A percentile compares a stretch with the other conserved stretches of the same genome.
Conservation (phyloP, 2,113 vertebrate genomes). For the Pterocles orientalis region DNA sequence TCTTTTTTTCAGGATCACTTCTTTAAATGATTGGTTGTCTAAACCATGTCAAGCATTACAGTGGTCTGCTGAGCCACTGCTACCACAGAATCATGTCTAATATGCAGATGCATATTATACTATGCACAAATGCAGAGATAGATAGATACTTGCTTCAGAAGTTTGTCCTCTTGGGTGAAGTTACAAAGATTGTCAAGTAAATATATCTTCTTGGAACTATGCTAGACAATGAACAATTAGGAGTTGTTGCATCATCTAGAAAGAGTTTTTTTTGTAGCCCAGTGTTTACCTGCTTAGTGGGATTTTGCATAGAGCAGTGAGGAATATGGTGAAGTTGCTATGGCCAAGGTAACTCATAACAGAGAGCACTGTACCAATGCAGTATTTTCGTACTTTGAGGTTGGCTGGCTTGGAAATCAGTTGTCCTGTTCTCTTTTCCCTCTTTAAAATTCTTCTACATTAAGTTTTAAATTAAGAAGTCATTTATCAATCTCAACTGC, state of each 20-base stretch:
- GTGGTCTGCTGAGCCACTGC: background rate
- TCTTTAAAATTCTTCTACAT: background rate
- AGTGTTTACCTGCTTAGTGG: background rate
- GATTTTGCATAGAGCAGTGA: background rate
- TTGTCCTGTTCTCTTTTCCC: background rate
- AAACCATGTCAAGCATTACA: background rate
- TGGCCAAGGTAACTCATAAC: background rate
- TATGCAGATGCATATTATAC: background rate
- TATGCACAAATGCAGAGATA: background rate
- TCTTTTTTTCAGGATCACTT: background rate
- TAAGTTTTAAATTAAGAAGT: background rate
- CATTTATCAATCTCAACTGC: background rate
- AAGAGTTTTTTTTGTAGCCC: background rate
- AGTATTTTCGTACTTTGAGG: background rate
- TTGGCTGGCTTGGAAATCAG: background rate
- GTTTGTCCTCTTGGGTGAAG: background rate
- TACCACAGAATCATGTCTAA: background rate
- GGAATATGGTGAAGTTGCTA: background rate
- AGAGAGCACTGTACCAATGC: background rate
- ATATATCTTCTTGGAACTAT: background rate
- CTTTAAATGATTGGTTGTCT: background rate
- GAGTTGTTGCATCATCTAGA: background rate
- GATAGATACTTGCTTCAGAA: background rate
- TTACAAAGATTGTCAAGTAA: background rate
- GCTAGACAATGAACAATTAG: background rate